These are phyloP conservation scores for Lycocerus yunnanus DNA, from an alignment of 2,888 invertebrate genomes.

Conservation along the genomic window DNA sequence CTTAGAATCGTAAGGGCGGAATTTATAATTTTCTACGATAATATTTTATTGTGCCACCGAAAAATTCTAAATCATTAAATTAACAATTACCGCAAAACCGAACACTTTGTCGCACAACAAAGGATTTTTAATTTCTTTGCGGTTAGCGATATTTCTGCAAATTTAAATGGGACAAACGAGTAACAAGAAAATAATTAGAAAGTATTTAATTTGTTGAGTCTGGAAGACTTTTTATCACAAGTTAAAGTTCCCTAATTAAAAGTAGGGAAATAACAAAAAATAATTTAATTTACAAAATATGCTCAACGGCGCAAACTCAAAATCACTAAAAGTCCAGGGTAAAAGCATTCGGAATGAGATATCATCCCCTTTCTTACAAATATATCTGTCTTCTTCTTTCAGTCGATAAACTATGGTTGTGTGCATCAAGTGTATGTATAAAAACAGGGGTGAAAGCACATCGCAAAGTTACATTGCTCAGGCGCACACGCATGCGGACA, in stretches of 20 bases:
- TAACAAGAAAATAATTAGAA: slow-evolving; percentile 3
- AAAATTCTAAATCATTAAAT: not conserved
- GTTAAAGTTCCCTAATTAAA: slow-evolving; percentile 28
- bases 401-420: slow-evolving; percentile 41
- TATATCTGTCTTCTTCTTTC: slow-evolving; percentile 30
- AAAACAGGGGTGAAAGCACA: slow-evolving; percentile 33
- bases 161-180: not conserved
- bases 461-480: slow-evolving; percentile 25
- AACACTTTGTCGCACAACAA: not conserved
- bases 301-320: slow-evolving; percentile 21
- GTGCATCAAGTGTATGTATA: slow-evolving; percentile 36
- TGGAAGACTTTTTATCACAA: slow-evolving; percentile 17
- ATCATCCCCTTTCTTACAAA: slow-evolving; percentile 34
- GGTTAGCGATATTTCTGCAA: not conserved
- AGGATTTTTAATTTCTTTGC: not conserved
- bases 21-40: slow-evolving; percentile 28
- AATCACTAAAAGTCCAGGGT: slow-evolving; percentile 15
- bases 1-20: slow-evolving; percentile 26
- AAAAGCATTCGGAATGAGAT: slow-evolving; percentile 35
- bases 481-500: slow-evolving; percentile 25
- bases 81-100: not conserved
- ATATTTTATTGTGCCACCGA: not conserved
- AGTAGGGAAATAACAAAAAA: slow-evolving; percentile 34
- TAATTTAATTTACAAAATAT: slow-evolving; percentile 38
- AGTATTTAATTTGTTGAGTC: slow-evolving; percentile 10